Conservation (phyloP, 2,888 invertebrate genomes). For the Crepidodera aurea region DNA sequence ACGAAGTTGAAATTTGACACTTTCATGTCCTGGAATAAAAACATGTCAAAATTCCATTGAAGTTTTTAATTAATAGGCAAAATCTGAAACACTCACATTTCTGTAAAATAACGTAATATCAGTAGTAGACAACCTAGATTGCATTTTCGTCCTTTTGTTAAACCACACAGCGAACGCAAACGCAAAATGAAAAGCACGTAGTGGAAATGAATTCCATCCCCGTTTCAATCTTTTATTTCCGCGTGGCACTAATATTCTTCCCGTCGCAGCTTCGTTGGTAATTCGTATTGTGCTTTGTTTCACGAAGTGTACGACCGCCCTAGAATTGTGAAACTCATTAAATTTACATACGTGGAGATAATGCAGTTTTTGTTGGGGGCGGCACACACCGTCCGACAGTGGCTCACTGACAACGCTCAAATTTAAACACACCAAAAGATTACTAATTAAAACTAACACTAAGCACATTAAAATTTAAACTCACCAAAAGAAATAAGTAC, state of each 20-base stretch:
- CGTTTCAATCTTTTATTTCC: constrained; percentile 44
- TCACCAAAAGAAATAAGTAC: no score
- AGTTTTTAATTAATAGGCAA: no score
- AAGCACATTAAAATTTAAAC: no score
- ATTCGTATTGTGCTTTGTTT: constrained; percentile 41
- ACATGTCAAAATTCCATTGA: no score
- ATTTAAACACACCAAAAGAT: no score
- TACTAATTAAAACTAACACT: no score
- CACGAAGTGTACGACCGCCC: constrained; percentile 35
- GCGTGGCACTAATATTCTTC: constrained; percentile 40
- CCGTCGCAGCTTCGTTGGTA: constrained; percentile 34
- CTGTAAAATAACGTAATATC: constrained; percentile 15
- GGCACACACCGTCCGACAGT: not conserved
- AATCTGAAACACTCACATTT: not conserved
- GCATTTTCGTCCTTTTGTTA: constrained; percentile 18
- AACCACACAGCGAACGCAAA: constrained; percentile 14
- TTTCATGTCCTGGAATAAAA: no score
- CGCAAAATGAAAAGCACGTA: constrained; percentile 40
- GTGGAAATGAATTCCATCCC: constrained; percentile 42
- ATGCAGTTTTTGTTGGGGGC: constrained; percentile 41
- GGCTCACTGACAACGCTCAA: not conserved
- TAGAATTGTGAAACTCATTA: constrained; percentile 40
- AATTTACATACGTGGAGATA: constrained; percentile 45
- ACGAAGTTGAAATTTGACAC: no score
- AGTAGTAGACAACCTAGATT: constrained; percentile 12